Evolutionary conservation across 2,888 invertebrate genomes (phyloP), one percentile per base, ranked within the genome.

Genomic region (Agonopterix subpropinquella): DNA sequence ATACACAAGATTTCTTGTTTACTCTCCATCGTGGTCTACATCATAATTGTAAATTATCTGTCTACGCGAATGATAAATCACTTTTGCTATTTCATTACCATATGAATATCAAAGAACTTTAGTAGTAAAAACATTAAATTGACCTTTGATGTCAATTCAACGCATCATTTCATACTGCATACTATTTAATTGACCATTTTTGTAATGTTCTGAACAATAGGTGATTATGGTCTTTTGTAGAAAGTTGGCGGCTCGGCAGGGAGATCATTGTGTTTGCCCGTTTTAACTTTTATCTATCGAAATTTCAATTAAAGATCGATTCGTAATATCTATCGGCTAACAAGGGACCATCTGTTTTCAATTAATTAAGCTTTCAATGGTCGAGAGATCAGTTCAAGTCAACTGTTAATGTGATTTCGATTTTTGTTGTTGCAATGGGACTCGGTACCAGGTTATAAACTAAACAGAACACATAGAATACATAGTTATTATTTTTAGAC

Each of bases 341-440:
- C 86, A 81, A 86, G 87, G 74, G 67, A 76, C 77, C 83, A 87
- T 86, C 84, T 86, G 86, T 85, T 80, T 80, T 76, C 79, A 73
- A 84, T 86, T 84, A 83, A 86, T 86, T 84, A 80, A 73, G 35
- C 62, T 59, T 64, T 64, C 73, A 67, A 65, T 63, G 61, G 59
- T 64, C 54, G 62, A 56, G 62, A 60, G 60, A 67, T 69, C 56
- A 55, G 35, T 56, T 64, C 58, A 61, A 65, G 60, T 69, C 68
- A 68, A 68, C 62, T 65, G 66, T 63, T 68, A 67, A 63, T 63
- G 58, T 57, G 57, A 58, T 61, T 59, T 57, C 57, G 55, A 54
- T 58, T 52, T 44, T 49, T 47, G 49, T 54, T 47, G 48, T 46
- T 48, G 43, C 41, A 52, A 50, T 53, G 44, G 47, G 45, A 41